These are phyloP conservation scores for Neuroscelio doddi DNA, from an alignment of 2,888 invertebrate genomes.

Conservation along the genomic window DNA sequence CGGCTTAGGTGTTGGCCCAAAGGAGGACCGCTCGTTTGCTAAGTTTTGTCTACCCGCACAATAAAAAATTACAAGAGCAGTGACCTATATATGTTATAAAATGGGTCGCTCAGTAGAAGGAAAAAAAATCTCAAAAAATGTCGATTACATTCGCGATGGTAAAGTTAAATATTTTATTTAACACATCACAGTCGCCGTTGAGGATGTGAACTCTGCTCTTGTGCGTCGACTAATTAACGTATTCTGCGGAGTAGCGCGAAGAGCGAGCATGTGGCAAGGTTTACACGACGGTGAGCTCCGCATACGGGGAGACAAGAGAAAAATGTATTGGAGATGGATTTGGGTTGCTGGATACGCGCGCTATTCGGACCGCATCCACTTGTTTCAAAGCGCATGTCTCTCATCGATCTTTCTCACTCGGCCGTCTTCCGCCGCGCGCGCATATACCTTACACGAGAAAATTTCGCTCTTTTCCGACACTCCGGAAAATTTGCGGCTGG, in stretches of 20 bases:
- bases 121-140: no score
- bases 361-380: constrained; percentile 3
- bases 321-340: not conserved
- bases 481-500: not conserved
- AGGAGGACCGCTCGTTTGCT: not conserved
- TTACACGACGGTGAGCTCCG: not conserved
- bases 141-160: no score
- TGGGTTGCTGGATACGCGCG: constrained; percentile 5
- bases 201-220: no score
- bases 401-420: not conserved
- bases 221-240: no score
- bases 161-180: no score
- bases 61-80: not conserved
- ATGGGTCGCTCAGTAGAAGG: no score
- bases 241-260: not conserved
- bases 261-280: not conserved
- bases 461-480: not conserved
- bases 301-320: not conserved
- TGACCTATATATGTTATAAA: no score
- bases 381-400: not conserved
- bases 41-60: not conserved
- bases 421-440: not conserved
- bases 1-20: not conserved
- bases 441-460: not conserved
- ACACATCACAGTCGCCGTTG: no score